Evolutionary conservation across 92 coral and sea anemone genomes (phyloP).

Genomic region (Diadumene lineata): DNA sequence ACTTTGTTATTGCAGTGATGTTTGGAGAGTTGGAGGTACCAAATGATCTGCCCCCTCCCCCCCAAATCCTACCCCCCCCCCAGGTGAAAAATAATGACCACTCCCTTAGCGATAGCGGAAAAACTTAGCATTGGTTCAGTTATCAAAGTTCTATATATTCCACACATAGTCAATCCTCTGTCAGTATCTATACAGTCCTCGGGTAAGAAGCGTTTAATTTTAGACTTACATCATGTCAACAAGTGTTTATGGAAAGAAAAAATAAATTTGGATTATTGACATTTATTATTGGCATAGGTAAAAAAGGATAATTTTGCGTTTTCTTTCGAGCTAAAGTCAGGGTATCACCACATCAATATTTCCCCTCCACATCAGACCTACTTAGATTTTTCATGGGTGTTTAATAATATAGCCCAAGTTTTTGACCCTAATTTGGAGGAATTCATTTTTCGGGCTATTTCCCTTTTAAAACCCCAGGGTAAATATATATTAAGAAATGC

Average conservation of each 20-base stretch:
- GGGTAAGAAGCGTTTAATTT: too few relatives aligned
- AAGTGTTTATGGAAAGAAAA: constrained; percentile 41
- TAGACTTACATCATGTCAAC: constrained; percentile 32
- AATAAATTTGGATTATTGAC: constrained; percentile 49
- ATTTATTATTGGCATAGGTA: constrained; percentile 7
- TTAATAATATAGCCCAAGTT: too few relatives aligned
- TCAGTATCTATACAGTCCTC: constrained; percentile 31
- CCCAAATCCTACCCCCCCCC: too few relatives aligned
- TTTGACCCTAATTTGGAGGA: too few relatives aligned
- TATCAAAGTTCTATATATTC: constrained; percentile 30
- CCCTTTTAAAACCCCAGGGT: too few relatives aligned
- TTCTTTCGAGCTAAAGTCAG: constrained; percentile 50
- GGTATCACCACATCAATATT: constrained; percentile 56
- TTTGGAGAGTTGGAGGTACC: too few relatives aligned
- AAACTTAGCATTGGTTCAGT: constrained; percentile 9
- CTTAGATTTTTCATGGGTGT: constrained; percentile 51
- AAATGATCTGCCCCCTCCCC: too few relatives aligned
- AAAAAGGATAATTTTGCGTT: constrained; percentile 27
- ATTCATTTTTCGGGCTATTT: too few relatives aligned
- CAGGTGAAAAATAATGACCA: too few relatives aligned
- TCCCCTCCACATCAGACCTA: constrained; percentile 45
- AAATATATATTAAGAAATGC: not conserved
- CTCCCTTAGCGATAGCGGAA: constrained; percentile 29
- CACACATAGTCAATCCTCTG: constrained; percentile 34
- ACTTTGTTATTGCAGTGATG: too few relatives aligned